Evolutionary conservation across 2,113 vertebrate genomes (phyloP).

Genomic region (Damaliscus lunatus): DNA sequence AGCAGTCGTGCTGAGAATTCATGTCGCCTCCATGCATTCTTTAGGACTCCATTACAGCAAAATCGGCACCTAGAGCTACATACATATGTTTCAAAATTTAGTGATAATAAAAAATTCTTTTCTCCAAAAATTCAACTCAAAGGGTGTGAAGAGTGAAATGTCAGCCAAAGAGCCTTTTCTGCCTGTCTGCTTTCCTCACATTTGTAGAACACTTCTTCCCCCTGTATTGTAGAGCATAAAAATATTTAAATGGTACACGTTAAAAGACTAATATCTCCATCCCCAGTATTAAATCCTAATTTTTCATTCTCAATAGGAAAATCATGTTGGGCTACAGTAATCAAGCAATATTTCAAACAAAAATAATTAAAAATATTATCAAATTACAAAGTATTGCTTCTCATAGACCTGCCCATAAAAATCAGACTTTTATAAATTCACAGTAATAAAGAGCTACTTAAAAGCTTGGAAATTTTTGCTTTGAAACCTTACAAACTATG

Average conservation of each 20-base stretch:
- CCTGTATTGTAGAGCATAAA: not conserved
- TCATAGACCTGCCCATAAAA: slow-evolving; percentile 73
- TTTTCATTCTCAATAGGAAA: slow-evolving; percentile 69
- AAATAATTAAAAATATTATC: slow-evolving; percentile 77
- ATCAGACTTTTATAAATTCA: slow-evolving; percentile 75
- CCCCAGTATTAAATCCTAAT: slow-evolving; percentile 37
- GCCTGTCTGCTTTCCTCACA: not conserved
- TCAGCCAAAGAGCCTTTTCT: slow-evolving; percentile 43
- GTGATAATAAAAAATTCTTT: not conserved
- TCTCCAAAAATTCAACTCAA: not conserved
- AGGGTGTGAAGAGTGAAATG: slow-evolving; percentile 29
- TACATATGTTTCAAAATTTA: not conserved
- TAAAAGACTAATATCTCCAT: slow-evolving; percentile 53
- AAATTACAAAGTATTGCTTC: slow-evolving; percentile 83
- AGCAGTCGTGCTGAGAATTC: not conserved
- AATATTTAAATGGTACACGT: not conserved
- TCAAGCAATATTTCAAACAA: slow-evolving; percentile 78
- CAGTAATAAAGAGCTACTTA: slow-evolving; percentile 74
- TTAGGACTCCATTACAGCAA: not conserved
- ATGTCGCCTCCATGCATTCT: not conserved
- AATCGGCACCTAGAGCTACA: not conserved
- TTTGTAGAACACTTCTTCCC: not conserved
- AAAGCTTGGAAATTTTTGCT: slow-evolving; percentile 78
- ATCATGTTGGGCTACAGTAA: slow-evolving; percentile 69
- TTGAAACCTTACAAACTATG: slow-evolving; percentile 74